Evolutionary conservation across 2,113 vertebrate species (phyloP), one percentile per base, ranked within the genome.

Genomic region (Heterocephalus glaber): DNA sequence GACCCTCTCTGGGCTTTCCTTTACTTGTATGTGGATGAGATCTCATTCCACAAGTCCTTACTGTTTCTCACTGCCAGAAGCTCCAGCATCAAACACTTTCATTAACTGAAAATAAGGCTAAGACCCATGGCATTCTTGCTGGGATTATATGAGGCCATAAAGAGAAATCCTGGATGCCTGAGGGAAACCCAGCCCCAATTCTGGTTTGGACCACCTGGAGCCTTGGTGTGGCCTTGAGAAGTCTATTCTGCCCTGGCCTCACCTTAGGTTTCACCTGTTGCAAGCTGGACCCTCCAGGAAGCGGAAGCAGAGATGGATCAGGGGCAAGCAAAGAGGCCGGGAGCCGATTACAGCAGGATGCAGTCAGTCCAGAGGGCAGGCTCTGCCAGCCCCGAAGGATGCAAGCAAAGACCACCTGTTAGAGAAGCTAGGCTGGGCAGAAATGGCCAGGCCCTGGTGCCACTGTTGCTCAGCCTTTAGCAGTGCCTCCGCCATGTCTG

Each of bases 1-100:
- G 44, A 35, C 52, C 58, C 24, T 95, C 88, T 93, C 72, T 97
- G 66, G 47, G 65, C 35, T 86, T 80, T 93, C 7, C 24, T 95
- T 88, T 20, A 28, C n/a, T 93, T 10, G 0, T 20, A n/a, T 41
- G 16, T 93, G 72, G 9, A n/a, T 58, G 5, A 86, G 35, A 92
- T 8, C 66, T 35, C 72, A 54, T 60, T 54, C 60, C n/a, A 12
- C 0, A 14, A 68, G 28, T 76, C 66, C 61, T 84, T 47, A 65
- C 47, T 92, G 41, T 3, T 47, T 76, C 70, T 85, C 77, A 58
- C 35, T 38, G 5, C 60, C 58, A 84, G 58, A 76, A 41, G 30
- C 14, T 72, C 26, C 33, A 38, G 19, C 28, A 61, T 44, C 58
- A 77, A 82, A 70, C 19, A 13, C 77, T 74, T 84, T 35, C n/a